Conservation (phyloP, 92 coral and sea anemone genomes). For the Porites lobata region DNA sequence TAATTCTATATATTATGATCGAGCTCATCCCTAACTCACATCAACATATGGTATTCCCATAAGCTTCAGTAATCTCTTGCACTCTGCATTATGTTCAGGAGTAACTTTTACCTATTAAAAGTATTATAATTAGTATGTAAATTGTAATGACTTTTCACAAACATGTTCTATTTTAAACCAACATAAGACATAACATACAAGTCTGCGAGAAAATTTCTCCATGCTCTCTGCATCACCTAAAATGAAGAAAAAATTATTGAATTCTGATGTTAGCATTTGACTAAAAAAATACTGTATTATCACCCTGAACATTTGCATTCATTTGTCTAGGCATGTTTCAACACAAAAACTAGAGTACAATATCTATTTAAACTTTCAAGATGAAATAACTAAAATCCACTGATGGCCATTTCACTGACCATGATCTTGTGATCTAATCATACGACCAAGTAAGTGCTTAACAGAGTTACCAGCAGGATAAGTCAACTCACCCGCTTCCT, state of each 20-base stretch:
- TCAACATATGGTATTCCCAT: constrained; percentile 96
- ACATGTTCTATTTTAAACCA: neutral
- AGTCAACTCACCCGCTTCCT: constrained; percentile 80
- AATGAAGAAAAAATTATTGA: neutral
- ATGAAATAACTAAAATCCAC: no score
- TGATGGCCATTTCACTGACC: no score
- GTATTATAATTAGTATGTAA: neutral
- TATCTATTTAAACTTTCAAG: no score
- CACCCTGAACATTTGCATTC: neutral
- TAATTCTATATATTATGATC: neutral
- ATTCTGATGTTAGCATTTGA: neutral
- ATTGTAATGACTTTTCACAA: no score
- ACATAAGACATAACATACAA: constrained; percentile 60
- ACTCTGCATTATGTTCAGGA: constrained; percentile 91
- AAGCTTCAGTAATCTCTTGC: constrained; percentile 80
- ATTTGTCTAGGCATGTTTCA: neutral
- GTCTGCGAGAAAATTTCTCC: constrained; percentile 93
- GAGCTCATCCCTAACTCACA: constrained; percentile 52
- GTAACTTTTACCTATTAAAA: constrained; percentile 89
- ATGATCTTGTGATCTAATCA: no score
- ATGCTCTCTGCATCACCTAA: constrained; percentile 91
- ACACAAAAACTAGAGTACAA: no score
- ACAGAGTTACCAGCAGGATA: no score
- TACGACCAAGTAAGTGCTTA: no score
- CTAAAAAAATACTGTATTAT: neutral